phyloP scores from a whole-genome alignment of 2,113 vertebrate genomes.

The Bufo bufo region DNA sequence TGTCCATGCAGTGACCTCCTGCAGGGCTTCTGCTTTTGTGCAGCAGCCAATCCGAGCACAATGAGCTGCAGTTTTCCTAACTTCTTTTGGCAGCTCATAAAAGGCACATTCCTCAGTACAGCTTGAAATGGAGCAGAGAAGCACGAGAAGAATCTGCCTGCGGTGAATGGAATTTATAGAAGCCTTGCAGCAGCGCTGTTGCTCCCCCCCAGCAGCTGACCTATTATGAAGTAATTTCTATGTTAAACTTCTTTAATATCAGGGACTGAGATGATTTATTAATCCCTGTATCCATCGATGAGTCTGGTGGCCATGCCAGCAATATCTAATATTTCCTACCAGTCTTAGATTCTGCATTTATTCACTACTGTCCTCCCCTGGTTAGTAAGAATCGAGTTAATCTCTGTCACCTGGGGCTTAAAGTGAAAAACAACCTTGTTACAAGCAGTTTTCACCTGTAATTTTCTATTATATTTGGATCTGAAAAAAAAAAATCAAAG shows the following conservation, averaged over 20 bases:
- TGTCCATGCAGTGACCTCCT: not conserved
- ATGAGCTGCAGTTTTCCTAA: not conserved
- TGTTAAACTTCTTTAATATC: not conserved
- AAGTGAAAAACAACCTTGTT: slow-evolving; percentile 34
- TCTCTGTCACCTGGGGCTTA: not conserved
- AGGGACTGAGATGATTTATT: not conserved
- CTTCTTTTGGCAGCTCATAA: not conserved
- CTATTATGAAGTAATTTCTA: not conserved
- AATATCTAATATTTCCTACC: not conserved
- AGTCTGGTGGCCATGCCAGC: not conserved
- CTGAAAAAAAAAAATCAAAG: slow-evolving; percentile 41
- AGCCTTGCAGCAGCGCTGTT: not conserved
- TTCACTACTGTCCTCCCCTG: not conserved
- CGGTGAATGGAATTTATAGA: not conserved
- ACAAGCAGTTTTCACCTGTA: slow-evolving; percentile 25
- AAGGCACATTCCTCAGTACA: not conserved
- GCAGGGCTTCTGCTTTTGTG: not conserved
- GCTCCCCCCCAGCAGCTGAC: not conserved
- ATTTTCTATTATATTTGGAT: slow-evolving; percentile 39
- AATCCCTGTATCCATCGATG: not conserved
- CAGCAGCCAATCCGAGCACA: not conserved
- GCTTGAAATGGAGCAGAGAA: not conserved
- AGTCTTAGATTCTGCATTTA: not conserved
- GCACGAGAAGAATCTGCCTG: too few species aligned
- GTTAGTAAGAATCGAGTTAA: slow-evolving; percentile 19